These are phyloP conservation scores for Pharmacophagus antenor DNA, from an alignment of 2,888 invertebrate species.

Conservation along the genomic window DNA sequence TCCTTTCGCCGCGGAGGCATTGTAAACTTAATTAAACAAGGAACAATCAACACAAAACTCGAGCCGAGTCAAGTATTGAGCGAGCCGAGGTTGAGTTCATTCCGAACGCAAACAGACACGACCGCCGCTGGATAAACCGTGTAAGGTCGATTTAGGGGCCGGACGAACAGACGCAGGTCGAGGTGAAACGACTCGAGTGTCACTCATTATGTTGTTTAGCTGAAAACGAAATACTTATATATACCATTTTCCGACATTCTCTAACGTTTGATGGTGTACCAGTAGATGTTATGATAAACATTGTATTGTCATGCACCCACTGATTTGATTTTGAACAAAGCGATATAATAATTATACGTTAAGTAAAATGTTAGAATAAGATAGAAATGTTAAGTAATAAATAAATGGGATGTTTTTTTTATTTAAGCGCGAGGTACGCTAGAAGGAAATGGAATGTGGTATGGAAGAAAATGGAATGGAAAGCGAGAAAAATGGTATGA, in stretches of 20 bases:
- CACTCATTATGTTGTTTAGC: constrained; percentile 50
- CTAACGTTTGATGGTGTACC: background rate
- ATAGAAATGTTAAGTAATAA: too few species aligned
- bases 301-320: too few species aligned
- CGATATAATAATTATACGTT: too few species aligned
- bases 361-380: too few species aligned
- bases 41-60: constrained; percentile 24
- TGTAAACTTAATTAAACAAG: constrained; percentile 21
- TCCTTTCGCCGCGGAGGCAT: too few species aligned
- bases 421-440: too few species aligned
- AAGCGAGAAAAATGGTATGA: too few species aligned
- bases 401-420: too few species aligned
- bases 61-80: constrained; percentile 20
- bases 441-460: too few species aligned
- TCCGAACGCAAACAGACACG: constrained; percentile 57
- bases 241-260: background rate
- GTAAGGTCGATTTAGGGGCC: constrained; percentile 65
- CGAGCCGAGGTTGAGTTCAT: constrained; percentile 51
- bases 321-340: too few species aligned
- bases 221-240: constrained; percentile 13
- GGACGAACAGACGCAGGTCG: constrained; percentile 56
- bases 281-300: too few species aligned
- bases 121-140: constrained; percentile 60
- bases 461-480: too few species aligned
- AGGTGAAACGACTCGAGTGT: constrained; percentile 51